These are phyloP conservation scores for Wiebesia pumilae DNA, from an alignment of 1,140 invertebrate genomes.

Conservation along the genomic window DNA sequence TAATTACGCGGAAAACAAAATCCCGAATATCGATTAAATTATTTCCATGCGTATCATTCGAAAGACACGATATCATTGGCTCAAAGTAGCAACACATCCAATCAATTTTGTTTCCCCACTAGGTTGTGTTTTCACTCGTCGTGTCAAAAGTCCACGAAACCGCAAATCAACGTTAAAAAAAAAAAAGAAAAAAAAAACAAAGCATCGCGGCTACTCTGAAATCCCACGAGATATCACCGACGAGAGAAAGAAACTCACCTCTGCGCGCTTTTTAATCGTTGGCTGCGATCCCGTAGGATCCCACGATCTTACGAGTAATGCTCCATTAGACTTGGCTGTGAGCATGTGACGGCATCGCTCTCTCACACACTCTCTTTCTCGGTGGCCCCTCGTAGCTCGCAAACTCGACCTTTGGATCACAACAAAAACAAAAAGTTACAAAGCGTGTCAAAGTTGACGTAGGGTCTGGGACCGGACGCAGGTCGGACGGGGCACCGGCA, in stretches of 20 bases:
- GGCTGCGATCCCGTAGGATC: not conserved
- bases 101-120: not conserved
- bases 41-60: not conserved
- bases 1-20: not conserved
- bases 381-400: not conserved
- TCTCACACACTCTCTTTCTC: not conserved
- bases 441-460: not conserved
- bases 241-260: conserved; percentile 9
- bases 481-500: not conserved
- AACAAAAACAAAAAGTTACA: conserved; percentile 41
- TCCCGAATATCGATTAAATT: not conserved
- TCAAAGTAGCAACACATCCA: not conserved
- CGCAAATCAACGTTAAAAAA: not conserved
- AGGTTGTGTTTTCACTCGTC: not conserved
- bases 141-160: not conserved
- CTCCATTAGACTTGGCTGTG: not conserved
- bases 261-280: not conserved
- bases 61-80: not conserved
- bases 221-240: not conserved
- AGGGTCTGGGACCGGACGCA: conserved; percentile 19
- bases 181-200: conserved; percentile 1
- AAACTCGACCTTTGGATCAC: conserved; percentile 32
- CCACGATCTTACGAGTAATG: not conserved
- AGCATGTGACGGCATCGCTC: not conserved
- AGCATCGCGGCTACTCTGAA: not conserved